Evolutionary conservation across 2,888 invertebrate species (phyloP), one percentile per base, ranked within the genome.

Genomic region (Ormia ochracea): DNA sequence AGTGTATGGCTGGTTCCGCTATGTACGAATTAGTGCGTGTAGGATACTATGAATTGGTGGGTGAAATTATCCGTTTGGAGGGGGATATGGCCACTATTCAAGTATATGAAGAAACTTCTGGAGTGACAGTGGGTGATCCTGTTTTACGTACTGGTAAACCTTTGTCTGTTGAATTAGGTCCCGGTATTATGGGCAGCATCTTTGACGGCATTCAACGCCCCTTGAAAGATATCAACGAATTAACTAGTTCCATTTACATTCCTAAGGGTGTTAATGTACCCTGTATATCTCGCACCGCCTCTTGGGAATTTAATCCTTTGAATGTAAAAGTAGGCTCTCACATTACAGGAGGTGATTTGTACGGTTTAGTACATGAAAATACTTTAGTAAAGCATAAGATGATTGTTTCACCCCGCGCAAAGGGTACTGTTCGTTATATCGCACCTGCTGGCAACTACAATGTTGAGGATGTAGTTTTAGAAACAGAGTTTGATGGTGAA

Each of bases 161-260:
- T 0, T 91, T 99, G 68, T 99, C 99, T 5, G 99, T 99, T 41
- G 99, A 99, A 90, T 91, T 99, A 73, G 99, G 99, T 6, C 99
- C 99, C 61, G 99, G 99, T 88, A 99, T 99, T 90, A 94, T 99
- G 93, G 98, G 97, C 83, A 98, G 97, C 90, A 99, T 99, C 91
- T 99, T 99, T 91, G 99, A 99, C 91, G 99, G 99, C 92, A 99
- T 99, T 91, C 99, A 99, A 91, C 95, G 99, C 88, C 99, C 99
- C 0, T 90, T 99, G 86, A 97, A 96, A 90, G 98, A 98, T 91
- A 99, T 99, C 90, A 93, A 95, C 88, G 97, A 97, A 88, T 90
- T 98, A 82, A 97, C 98, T 1, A 92, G 94, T 88, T 98, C 97
- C 88, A 99, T 99, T 91, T 99, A 99, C 93, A 99, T 99, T 91